Evolutionary conservation across 2,797 vertebrate genomes (phyloP), one percentile per base, ranked within the genome.

Genomic region (Taenioides sp.): DNA sequence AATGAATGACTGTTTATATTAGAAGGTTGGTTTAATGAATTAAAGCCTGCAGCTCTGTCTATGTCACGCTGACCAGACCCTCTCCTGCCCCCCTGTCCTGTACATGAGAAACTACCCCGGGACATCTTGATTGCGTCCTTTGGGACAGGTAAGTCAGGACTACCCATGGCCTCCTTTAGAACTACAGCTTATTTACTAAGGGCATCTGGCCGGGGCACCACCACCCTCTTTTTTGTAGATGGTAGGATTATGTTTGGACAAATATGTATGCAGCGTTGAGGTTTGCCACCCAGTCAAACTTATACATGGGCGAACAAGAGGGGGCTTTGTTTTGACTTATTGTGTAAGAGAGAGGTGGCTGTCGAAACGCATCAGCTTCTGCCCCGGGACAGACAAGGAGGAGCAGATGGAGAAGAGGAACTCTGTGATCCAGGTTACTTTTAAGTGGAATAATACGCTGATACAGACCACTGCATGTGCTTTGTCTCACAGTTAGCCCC

Each of bases 1-100:
- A 98, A 98, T 96, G 95, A 99, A 99, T 98, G 97, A 94, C 95
- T 99, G 97, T 99, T 98, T 99, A 98, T 98, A 99, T 98, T 99
- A 98, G 96, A 95, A 94, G 94, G 95, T 94, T 94, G 94, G 93
- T 97, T 98, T 99, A 98, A 98, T 98, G 97, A 98, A 98, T 98
- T 98, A 97, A 95, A 94, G 63, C 92, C 84, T 94, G 95, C 94
- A 92, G 94, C 95, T 94, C 93, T 90, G 64, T 93, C 93, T 93
- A 92, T 96, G 96, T 98, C 96, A 95, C 93, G 94, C 92, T 95
- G 94, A 96, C 94, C 97, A 97, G 96, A 97, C 94, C 81, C 78
- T 65, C 80, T 75, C 73, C 75, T 58, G 43, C 70, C 34, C 73
- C 79, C 69, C 71, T 11, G 73, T 74, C 78, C 78, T 43, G 67